Percentiles rank a stretch among this genome's conserved stretches.
Conservation (phyloP, 2,888 invertebrate genomes). For the Oscheius sp. region DNA sequence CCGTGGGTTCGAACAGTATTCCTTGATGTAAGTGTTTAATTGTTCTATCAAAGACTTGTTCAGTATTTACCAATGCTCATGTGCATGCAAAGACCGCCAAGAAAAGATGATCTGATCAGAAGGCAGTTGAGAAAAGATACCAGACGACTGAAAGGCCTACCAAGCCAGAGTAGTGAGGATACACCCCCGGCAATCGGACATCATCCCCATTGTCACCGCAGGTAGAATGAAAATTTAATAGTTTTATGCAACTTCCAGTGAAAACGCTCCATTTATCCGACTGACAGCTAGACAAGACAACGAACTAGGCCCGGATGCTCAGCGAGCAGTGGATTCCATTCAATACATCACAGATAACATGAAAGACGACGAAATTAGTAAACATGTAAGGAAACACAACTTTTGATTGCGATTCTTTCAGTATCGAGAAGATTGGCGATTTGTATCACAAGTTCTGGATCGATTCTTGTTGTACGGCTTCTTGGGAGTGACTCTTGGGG, state of each 20-base stretch:
- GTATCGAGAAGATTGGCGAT: constrained; percentile 77
- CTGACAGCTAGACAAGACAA: constrained; percentile 28
- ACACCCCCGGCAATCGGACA: no score
- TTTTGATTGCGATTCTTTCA: constrained; percentile 54
- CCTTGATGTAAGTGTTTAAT: constrained; percentile 79
- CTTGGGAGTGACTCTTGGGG: constrained; percentile 71
- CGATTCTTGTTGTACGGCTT: constrained; percentile 76
- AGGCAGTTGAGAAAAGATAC: constrained; percentile 23
- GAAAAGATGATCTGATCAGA: constrained; percentile 40
- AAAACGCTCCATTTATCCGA: no score
- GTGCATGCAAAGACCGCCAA: constrained; percentile 89
- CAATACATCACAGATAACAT: constrained; percentile 73
- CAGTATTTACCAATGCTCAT: constrained; percentile 87
- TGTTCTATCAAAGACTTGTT: constrained; percentile 22
- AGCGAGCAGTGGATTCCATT: constrained; percentile 69
- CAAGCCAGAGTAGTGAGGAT: neutral
- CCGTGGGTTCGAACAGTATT: constrained; percentile 95
- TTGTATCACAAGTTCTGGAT: constrained; percentile 77
- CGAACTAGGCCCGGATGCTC: constrained; percentile 55
- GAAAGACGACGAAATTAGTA: constrained; percentile 69
- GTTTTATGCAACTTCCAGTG: no score
- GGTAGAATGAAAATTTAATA: no score
- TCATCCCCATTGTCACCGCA: no score
- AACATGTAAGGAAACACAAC: constrained; percentile 60
- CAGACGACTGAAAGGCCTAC: constrained; percentile 5